Percentiles rank a stretch among this genome's conserved stretches.
These are phyloP conservation scores for Eucidaris tribuloides DNA, from an alignment of 35 echinoderm and acorn worm genomes.

Conservation along the genomic window DNA sequence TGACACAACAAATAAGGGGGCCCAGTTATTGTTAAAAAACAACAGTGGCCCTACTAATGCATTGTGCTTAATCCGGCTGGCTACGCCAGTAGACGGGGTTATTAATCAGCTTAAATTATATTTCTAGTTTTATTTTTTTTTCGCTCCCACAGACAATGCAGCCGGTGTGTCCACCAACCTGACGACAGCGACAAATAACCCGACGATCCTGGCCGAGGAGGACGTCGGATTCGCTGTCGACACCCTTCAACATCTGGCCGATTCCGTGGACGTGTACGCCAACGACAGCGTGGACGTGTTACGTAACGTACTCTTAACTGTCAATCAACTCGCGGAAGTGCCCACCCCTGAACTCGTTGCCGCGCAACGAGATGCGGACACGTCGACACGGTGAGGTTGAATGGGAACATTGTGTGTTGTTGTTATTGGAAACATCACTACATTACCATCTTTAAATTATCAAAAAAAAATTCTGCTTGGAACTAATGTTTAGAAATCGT, in stretches of 20 bases:
- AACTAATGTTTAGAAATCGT: no score
- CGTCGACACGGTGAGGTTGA: constrained; percentile 2
- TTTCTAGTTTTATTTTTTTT: background rate
- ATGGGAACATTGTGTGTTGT: background rate
- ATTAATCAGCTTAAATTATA: no score
- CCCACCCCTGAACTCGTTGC: background rate
- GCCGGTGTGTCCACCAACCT: constrained; percentile 10
- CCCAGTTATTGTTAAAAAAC: no score
- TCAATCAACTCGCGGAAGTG: constrained; percentile 21
- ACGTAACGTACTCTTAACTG: constrained; percentile 5
- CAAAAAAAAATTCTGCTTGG: no score
- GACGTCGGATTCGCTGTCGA: constrained; percentile 42
- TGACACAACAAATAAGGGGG: no score
- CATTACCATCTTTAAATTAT: no score
- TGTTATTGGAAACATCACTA: no score
- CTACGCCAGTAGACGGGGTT: no score
- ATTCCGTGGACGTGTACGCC: background rate
- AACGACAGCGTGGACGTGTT: constrained; percentile 5
- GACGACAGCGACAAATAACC: constrained; percentile 6
- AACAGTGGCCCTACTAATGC: no score
- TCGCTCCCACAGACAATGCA: constrained; percentile 11
- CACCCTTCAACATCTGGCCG: constrained; percentile 24
- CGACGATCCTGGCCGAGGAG: background rate
- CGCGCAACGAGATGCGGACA: constrained; percentile 33
- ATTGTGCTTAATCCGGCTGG: no score